Conservation (phyloP, 2,888 invertebrate species). For the Hydraecia micacea region DNA sequence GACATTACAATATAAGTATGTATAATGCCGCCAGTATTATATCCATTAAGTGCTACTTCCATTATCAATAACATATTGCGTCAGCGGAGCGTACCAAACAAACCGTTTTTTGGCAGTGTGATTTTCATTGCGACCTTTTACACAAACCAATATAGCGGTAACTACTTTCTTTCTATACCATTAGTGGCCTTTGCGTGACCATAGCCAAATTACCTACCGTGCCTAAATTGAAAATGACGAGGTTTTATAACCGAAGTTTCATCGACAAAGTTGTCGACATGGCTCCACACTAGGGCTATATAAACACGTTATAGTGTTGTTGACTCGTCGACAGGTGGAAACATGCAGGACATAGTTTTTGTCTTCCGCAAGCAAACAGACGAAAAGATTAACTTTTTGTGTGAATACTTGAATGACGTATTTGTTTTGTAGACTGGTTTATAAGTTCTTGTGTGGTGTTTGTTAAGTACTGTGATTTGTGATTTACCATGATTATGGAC, state of each 20-base stretch:
- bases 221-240: slow-evolving; percentile 26
- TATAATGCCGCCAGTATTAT: neutral
- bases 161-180: slow-evolving; percentile 38
- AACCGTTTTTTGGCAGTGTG: slow-evolving; percentile 10
- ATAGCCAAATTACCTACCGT: slow-evolving; percentile 30
- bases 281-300: slow-evolving; percentile 53
- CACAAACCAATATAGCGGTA: slow-evolving; percentile 19
- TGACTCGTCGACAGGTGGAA: slow-evolving; percentile 79
- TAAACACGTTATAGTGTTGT: slow-evolving; percentile 74
- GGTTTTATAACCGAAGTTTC: slow-evolving; percentile 21
- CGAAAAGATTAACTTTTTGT: slow-evolving; percentile 49
- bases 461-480: slow-evolving; percentile 3
- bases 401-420: slow-evolving; percentile 24
- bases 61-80: neutral
- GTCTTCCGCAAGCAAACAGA: slow-evolving; percentile 60
- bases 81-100: slow-evolving; percentile 5
- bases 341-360: slow-evolving; percentile 69
- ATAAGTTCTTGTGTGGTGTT: slow-evolving; percentile 26
- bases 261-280: slow-evolving; percentile 22
- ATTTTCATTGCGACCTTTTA: slow-evolving; percentile 36
- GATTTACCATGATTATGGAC: neutral
- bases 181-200: slow-evolving; percentile 47
- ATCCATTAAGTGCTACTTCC: neutral
- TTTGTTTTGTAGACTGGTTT: slow-evolving; percentile 21
- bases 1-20: neutral